Percentiles rank a stretch among this genome's conserved stretches.
Evolutionary conservation across 2,113 vertebrate species (phyloP).

Genomic region (Pluvialis apricaria): DNA sequence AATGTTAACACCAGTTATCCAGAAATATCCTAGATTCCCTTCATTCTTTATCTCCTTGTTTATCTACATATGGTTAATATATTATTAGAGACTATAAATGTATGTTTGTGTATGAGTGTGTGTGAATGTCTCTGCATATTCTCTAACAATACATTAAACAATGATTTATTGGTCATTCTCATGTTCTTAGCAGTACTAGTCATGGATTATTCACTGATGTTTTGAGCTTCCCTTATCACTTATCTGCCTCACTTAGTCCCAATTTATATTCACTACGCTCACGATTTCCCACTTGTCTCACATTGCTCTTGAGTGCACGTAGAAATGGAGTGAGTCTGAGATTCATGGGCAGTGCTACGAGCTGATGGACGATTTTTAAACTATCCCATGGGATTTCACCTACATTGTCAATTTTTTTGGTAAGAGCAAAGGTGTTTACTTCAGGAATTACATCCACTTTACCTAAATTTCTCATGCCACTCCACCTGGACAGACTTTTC

Average conservation of each 20-base stretch:
- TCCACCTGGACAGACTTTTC: background rate
- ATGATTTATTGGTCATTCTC: background rate
- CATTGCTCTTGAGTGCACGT: background rate
- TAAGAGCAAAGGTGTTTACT: background rate
- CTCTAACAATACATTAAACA: background rate
- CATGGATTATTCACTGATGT: background rate
- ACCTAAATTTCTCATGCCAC: background rate
- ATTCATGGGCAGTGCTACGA: background rate
- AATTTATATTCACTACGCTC: background rate
- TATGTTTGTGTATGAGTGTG: background rate
- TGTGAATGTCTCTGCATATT: background rate
- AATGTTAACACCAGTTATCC: constrained; percentile 23
- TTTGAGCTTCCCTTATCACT: background rate
- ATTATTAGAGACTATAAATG: background rate
- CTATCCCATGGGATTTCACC: background rate
- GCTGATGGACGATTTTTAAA: background rate
- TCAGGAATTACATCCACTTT: background rate
- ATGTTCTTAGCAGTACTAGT: background rate
- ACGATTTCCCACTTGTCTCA: background rate
- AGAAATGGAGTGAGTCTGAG: background rate
- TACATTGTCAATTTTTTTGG: background rate
- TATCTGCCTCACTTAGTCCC: background rate
- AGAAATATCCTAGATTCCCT: constrained; percentile 14
- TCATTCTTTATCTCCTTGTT: constrained; percentile 43
- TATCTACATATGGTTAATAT: background rate